These are phyloP conservation scores for Diglossa cyanea DNA, from an alignment of 2,797 vertebrate species.

Conservation along the genomic window DNA sequence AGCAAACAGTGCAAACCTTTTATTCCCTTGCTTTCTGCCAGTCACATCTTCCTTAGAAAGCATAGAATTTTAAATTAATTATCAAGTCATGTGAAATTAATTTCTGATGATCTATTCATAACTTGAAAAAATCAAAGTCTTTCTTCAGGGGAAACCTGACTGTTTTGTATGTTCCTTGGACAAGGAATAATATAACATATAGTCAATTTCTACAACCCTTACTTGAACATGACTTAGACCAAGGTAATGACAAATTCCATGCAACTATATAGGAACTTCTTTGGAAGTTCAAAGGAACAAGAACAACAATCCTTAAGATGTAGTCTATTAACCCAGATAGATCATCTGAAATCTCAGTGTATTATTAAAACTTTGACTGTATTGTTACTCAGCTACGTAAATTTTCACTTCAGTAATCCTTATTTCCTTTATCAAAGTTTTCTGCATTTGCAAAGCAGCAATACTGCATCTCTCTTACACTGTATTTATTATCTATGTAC, in stretches of 20 bases:
- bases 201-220: not conserved
- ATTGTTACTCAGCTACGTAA: not conserved
- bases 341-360: not conserved
- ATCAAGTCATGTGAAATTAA: not conserved
- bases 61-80: not conserved
- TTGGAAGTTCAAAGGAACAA: not conserved
- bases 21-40: not conserved
- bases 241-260: not conserved
- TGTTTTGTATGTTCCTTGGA: not conserved
- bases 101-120: not conserved
- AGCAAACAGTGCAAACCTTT: not conserved
- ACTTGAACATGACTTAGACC: not conserved
- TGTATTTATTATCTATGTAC: not conserved
- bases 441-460: not conserved
- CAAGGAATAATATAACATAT: not conserved
- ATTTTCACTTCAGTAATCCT: not conserved
- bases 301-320: accelerated
- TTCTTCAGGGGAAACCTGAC: not conserved
- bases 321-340: not conserved
- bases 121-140: not conserved
- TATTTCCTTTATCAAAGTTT: not conserved
- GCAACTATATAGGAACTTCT: not conserved
- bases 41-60: not conserved
- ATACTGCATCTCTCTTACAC: not conserved
- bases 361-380: not conserved